These are phyloP conservation scores for Chelidonichthys spinosus DNA, from an alignment of 2,797 vertebrate species.

Conservation along the genomic window DNA sequence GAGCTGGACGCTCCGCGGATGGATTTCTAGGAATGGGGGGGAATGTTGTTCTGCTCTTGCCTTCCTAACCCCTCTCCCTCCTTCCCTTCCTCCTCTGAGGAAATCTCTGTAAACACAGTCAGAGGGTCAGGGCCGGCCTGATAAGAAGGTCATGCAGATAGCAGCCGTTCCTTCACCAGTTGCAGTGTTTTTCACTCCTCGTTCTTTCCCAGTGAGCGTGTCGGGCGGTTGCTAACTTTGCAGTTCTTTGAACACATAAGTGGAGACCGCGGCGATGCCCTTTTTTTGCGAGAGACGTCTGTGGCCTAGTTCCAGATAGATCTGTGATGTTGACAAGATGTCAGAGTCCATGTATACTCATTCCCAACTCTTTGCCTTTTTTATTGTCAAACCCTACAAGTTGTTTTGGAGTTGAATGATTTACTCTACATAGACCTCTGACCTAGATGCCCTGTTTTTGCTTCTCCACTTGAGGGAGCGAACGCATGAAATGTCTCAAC, in stretches of 20 bases:
- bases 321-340: conserved; percentile 3
- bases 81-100: conserved; percentile 30
- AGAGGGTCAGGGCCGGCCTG: conserved; percentile 54
- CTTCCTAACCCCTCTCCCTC: not conserved
- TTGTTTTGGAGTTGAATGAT: conserved; percentile 61
- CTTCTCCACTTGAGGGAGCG: conserved; percentile 28
- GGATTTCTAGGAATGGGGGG: conserved; percentile 54
- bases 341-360: conserved; percentile 40
- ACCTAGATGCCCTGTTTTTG: conserved; percentile 58
- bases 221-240: not conserved
- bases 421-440: conserved; percentile 67
- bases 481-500: conserved; percentile 40
- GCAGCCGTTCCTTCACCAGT: conserved; percentile 42
- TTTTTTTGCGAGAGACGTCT: not conserved
- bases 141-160: conserved; percentile 59
- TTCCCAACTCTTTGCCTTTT: conserved; percentile 20
- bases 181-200: conserved; percentile 11
- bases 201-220: not conserved
- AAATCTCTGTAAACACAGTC: conserved; percentile 62
- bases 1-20: conserved; percentile 34
- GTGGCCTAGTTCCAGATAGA: not conserved
- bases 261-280: not conserved
- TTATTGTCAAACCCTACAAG: conserved; percentile 25
- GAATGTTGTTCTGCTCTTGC: conserved; percentile 29
- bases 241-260: not conserved